A percentile compares a stretch with the other conserved stretches of the same genome.
phyloP scores from a whole-genome alignment of 2,888 invertebrate genomes.

The Timandra comae region DNA sequence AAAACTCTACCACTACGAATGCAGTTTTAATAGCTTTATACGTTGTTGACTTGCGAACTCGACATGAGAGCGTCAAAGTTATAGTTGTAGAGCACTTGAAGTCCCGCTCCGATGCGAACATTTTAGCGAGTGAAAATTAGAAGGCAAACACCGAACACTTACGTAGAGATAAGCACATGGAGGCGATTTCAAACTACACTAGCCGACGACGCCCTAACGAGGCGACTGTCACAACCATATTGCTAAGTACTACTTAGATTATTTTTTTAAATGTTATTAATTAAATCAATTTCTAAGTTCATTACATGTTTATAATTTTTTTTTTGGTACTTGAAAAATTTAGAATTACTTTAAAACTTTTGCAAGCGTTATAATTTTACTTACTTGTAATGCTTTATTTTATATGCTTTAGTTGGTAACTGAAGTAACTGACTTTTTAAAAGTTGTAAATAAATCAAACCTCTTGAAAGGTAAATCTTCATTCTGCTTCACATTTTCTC shows the following conservation, averaged over 20 bases:
- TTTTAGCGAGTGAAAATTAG: constrained; percentile 50
- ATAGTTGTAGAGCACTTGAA: constrained; percentile 29
- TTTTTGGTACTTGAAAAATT: too few relatives aligned
- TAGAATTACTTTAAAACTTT: too few relatives aligned
- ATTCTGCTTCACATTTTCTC: too few relatives aligned
- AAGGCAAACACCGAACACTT: constrained; percentile 48
- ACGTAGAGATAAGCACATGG: constrained; percentile 38
- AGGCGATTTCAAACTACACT: constrained; percentile 20
- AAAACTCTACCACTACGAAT: constrained; percentile 6
- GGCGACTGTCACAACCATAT: constrained; percentile 34
- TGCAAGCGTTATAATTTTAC: too few relatives aligned
- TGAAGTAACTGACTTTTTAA: too few relatives aligned
- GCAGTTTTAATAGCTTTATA: constrained; percentile 16
- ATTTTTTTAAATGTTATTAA: too few relatives aligned
- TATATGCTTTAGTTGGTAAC: too few relatives aligned
- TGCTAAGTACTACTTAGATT: background rate
- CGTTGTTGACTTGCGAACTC: constrained; percentile 25
- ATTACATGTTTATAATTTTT: too few relatives aligned
- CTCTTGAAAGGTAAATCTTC: too few relatives aligned
- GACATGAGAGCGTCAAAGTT: constrained; percentile 25
- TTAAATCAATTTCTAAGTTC: too few relatives aligned
- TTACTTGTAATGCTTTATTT: too few relatives aligned
- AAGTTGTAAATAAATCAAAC: too few relatives aligned
- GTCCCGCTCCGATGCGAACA: constrained; percentile 35
- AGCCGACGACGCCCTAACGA: constrained; percentile 41